Evolutionary conservation across 2,797 vertebrate genomes (phyloP), one percentile per base, ranked within the genome.

Genomic region (Micrastur ruficollis): DNA sequence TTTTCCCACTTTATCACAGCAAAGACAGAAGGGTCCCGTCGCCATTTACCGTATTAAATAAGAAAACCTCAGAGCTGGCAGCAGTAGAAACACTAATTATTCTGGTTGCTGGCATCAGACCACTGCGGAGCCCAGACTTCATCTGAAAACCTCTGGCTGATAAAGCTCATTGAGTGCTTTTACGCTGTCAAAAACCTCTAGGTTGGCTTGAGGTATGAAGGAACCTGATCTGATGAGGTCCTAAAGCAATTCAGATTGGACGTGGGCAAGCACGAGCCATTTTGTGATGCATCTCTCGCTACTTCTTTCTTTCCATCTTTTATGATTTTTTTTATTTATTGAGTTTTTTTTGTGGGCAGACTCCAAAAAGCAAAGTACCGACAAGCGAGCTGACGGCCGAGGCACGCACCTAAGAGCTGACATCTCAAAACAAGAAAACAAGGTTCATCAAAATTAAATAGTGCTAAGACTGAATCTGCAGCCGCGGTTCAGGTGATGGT

Each of bases 241-340:
- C 63, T 34, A 72, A 36, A 62, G 46, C 67, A 61, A 3, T 34
- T 65, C 55, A 34, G 36, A 74, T 34, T 1, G 5, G 55, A 65
- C n/a, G 3, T 0, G 0, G 20, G 29, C 20, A 55, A 80, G 31
- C 27, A 47, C 2, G 0, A 32, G 42, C 22, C 15, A 11, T 44
- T 59, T 72, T 0, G 0, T 20, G 6, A n/a, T 4, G 27, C 40
- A 67, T 20, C 72, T 70, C 52, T 34, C 26, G 46, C 65, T 58
- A 4, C 22, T 62, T 58, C 29, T 10, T 85, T 15, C 62, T 62
- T 52, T 49, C 29, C 16, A 23, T 13, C 68, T 72, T 75, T 72
- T 4, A 31, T 0, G 2, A 8, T 12, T 6, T 56, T 56, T 70
- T 40, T 32, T 1, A 49, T 32, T 86, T 61, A 46, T 59, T n/a